A percentile compares a stretch with the other conserved stretches of the same genome.
phyloP scores from a whole-genome alignment of 2,888 invertebrate genomes.

The Aspidapion aeneum region DNA sequence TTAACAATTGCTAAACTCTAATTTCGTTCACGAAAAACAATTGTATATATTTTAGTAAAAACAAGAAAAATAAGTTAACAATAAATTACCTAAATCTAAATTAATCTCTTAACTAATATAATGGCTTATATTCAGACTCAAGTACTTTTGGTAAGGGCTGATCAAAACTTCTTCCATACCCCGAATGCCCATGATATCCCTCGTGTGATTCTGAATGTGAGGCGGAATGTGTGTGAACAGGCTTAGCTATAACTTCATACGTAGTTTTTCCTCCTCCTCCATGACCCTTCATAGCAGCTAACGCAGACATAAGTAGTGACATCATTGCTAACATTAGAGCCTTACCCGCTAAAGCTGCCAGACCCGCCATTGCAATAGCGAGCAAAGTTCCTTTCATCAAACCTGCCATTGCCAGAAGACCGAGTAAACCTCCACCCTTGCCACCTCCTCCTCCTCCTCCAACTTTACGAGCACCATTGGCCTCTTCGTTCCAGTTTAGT shows the following conservation, averaged over 20 bases:
- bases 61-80: too few species aligned
- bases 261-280: conserved; percentile 62
- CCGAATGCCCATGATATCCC: conserved; percentile 34
- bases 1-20: too few species aligned
- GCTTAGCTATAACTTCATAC: conserved; percentile 76
- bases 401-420: conserved; percentile 48
- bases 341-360: conserved; percentile 73
- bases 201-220: conserved; percentile 22
- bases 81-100: too few species aligned
- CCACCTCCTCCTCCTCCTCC: conserved; percentile 42
- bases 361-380: conserved; percentile 65
- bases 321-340: conserved; percentile 74
- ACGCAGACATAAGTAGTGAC: conserved; percentile 69
- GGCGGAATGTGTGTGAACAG: conserved; percentile 39
- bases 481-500: conserved; percentile 46
- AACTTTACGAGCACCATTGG: conserved; percentile 18
- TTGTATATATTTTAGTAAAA: too few species aligned
- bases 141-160: conserved; percentile 39
- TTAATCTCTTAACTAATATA: too few species aligned
- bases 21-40: too few species aligned
- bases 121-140: conserved; percentile 22
- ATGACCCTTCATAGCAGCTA: conserved; percentile 67
- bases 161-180: conserved; percentile 50
- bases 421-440: conserved; percentile 47
- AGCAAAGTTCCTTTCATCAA: conserved; percentile 65